Conservation (phyloP, 1,140 invertebrate species). For the Papilio polytes region DNA sequence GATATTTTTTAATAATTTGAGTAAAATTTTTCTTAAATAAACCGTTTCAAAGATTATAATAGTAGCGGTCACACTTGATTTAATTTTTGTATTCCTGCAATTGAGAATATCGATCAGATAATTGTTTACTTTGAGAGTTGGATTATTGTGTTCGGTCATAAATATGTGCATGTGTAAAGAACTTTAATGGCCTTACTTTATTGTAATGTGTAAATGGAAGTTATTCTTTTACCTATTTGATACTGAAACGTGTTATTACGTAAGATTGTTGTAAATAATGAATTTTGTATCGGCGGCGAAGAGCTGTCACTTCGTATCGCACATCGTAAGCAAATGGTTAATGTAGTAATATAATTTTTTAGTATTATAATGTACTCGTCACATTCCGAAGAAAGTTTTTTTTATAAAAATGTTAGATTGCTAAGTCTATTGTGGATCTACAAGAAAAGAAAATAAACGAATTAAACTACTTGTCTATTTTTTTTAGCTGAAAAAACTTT, state of each 20-base stretch:
- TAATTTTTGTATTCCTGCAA: too few species aligned
- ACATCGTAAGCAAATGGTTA: conserved; percentile 6
- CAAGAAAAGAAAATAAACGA: conserved; percentile 32
- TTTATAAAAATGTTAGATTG: conserved; percentile 13
- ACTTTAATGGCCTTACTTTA: not conserved
- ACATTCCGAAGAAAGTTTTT: conserved; percentile 33
- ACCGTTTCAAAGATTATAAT: too few species aligned
- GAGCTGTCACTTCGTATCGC: conserved; percentile 9
- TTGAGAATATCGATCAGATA: too few species aligned
- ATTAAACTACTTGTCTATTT: conserved; percentile 36
- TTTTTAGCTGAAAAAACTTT: not conserved
- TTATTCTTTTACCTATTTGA: conserved; percentile 38
- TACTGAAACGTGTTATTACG: conserved; percentile 3
- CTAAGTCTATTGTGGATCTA: conserved; percentile 26
- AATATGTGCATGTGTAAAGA: conserved; percentile 26
- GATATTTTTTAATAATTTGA: too few species aligned
- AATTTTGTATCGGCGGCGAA: conserved; percentile 1
- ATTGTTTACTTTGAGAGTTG: not conserved
- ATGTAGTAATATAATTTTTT: conserved; percentile 34
- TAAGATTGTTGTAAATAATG: conserved; percentile 31
- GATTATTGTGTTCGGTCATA: not conserved
- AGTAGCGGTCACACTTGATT: too few species aligned
- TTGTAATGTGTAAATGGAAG: conserved; percentile 22
- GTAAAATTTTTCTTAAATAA: too few species aligned
- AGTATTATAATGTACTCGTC: conserved; percentile 34